Evolutionary conservation across 2,113 vertebrate genomes (phyloP).

Genomic region (Hippocampus comes): DNA sequence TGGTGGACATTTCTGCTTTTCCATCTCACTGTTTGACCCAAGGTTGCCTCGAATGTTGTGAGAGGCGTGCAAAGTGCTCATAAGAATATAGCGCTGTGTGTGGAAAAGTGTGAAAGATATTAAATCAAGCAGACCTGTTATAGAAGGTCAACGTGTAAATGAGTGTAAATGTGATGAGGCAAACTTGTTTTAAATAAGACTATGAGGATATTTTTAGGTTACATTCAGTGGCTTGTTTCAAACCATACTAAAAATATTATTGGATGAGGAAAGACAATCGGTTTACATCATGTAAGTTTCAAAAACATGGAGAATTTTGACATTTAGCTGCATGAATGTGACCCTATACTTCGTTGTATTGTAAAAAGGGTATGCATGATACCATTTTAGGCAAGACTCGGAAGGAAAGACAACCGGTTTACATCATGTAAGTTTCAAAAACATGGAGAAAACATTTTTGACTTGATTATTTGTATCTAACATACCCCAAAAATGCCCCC

Average conservation of each 20-base stretch:
- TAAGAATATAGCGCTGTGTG: slow-evolving; percentile 19
- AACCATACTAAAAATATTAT: neutral
- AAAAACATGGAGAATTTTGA: too few species aligned
- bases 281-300: too few species aligned
- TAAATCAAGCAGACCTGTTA: slow-evolving; percentile 5
- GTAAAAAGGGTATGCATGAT: neutral
- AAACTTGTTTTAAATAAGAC: neutral
- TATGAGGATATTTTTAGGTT: neutral
- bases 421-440: neutral
- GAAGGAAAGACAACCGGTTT: neutral
- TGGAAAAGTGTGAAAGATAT: slow-evolving; percentile 16
- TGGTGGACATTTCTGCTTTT: slow-evolving; percentile 16
- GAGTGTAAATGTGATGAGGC: neutral
- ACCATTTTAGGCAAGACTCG: neutral
- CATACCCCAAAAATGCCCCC: too few species aligned
- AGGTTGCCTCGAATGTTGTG: slow-evolving; percentile 15
- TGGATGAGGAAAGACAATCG: too few species aligned
- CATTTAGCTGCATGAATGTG: neutral
- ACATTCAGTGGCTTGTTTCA: neutral
- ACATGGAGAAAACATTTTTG: too few species aligned
- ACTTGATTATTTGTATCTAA: too few species aligned
- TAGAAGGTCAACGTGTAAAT: neutral
- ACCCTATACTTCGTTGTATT: neutral
- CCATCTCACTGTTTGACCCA: slow-evolving; percentile 22
- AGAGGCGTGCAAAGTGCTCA: slow-evolving; percentile 18